Evolutionary conservation across 2,888 invertebrate genomes (phyloP).

Genomic region (Mamestra brassicae): DNA sequence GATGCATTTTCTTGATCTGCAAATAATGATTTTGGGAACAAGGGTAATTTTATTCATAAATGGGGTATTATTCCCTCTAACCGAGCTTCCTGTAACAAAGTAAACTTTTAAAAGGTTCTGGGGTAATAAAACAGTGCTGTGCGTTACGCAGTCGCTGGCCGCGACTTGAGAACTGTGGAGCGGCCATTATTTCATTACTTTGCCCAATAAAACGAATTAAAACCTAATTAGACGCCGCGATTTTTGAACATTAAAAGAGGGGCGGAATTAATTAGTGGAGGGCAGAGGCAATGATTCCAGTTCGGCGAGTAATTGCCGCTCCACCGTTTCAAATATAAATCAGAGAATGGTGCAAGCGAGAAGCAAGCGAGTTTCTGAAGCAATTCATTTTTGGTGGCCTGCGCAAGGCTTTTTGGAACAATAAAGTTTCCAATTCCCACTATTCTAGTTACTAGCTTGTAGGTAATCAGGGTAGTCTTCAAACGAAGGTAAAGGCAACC

Average conservation of each 20-base stretch:
- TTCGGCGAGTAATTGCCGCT: constrained; percentile 86
- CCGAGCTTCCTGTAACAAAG: constrained; percentile 51
- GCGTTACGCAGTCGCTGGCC: constrained; percentile 63
- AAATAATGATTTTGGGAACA: constrained; percentile 6
- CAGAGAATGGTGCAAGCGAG: constrained; percentile 65
- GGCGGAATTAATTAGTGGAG: constrained; percentile 89
- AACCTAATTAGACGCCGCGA: constrained; percentile 90
- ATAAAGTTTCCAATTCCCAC: neutral
- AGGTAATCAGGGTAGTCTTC: too few relatives aligned
- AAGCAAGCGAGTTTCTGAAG: constrained; percentile 35
- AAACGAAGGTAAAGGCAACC: neutral
- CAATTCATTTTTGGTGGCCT: too few relatives aligned
- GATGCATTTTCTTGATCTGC: constrained; percentile 5
- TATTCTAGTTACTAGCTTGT: neutral
- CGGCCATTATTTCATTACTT: constrained; percentile 86
- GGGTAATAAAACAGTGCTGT: constrained; percentile 74
- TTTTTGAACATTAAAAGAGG: constrained; percentile 91
- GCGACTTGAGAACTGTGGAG: constrained; percentile 74
- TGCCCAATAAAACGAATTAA: constrained; percentile 90
- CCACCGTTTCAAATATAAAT: constrained; percentile 82
- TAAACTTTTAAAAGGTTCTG: constrained; percentile 67
- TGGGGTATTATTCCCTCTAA: constrained; percentile 45
- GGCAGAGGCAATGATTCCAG: constrained; percentile 87
- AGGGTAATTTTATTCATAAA: constrained; percentile 47
- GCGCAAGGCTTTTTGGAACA: neutral